These are phyloP conservation scores for Synanthedon tipuliformis DNA, from an alignment of 2,888 invertebrate genomes.

Conservation along the genomic window DNA sequence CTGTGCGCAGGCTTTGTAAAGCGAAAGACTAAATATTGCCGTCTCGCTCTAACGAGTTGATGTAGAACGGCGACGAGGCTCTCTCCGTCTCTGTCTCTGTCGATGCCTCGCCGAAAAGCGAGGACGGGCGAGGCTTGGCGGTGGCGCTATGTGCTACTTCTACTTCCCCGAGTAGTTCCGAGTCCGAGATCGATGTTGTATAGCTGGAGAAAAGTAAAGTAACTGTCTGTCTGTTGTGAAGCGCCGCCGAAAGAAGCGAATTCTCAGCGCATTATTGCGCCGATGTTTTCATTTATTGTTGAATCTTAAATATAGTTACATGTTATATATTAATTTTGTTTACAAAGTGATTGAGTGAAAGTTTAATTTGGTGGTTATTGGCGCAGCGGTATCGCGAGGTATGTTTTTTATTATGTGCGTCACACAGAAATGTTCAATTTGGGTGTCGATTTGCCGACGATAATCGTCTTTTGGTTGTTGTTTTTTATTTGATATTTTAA, in stretches of 20 bases:
- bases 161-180: constrained; percentile 25
- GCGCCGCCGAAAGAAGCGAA: constrained; percentile 35
- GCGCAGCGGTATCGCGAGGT: constrained; percentile 34
- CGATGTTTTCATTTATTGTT: constrained; percentile 28
- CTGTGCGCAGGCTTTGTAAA: no score
- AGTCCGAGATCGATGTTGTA: constrained; percentile 42
- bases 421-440: constrained; percentile 36
- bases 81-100: not conserved
- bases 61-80: constrained; percentile 1
- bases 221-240: constrained; percentile 37
- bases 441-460: constrained; percentile 17
- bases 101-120: not conserved
- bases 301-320: not conserved
- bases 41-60: constrained; percentile 1
- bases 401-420: constrained; percentile 41
- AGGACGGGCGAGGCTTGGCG: constrained; percentile 8
- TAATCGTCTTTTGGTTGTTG: constrained; percentile 2
- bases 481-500: constrained; percentile 16
- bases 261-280: constrained; percentile 34
- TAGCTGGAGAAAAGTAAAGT: constrained; percentile 20
- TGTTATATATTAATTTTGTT: not conserved
- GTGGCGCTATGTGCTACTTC: constrained; percentile 16
- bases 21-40: not conserved
- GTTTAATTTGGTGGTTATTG: not conserved
- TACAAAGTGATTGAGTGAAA: constrained; percentile 18